These are phyloP conservation scores for Zaprionus inermis DNA, from an alignment of 1,140 invertebrate species.

Conservation along the genomic window DNA sequence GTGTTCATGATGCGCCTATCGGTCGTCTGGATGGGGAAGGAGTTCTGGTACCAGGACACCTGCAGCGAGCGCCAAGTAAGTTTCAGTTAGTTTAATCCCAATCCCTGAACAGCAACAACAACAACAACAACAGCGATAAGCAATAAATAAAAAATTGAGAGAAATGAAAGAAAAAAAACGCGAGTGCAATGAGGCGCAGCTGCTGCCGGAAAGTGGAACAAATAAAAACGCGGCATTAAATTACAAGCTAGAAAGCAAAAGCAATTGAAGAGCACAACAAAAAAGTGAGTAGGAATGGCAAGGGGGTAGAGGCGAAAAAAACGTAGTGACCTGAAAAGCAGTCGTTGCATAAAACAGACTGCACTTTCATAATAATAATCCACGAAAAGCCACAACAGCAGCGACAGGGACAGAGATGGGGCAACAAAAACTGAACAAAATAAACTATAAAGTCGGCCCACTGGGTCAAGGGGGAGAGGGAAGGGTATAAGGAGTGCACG, in stretches of 20 bases:
- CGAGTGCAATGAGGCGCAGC: neutral
- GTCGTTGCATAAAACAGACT: constrained; percentile 57
- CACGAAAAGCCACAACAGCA: constrained; percentile 61
- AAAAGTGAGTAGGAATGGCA: constrained; percentile 18
- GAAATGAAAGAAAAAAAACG: neutral
- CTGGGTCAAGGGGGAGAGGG: neutral
- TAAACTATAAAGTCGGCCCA: neutral
- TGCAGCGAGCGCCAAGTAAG: constrained; percentile 46
- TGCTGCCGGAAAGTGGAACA: constrained; percentile 45
- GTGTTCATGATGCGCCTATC: constrained; percentile 87
- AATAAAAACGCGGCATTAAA: constrained; percentile 54
- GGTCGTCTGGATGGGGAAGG: constrained; percentile 87
- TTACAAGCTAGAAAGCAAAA: constrained; percentile 54
- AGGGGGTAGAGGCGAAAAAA: constrained; percentile 33
- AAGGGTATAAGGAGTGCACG: constrained; percentile 28
- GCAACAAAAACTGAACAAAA: constrained; percentile 42
- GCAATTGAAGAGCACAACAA: constrained; percentile 40
- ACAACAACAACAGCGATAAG: neutral
- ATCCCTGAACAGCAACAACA: too few species aligned
- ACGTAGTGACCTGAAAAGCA: constrained; percentile 72
- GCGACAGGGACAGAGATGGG: constrained; percentile 12
- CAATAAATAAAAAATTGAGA: neutral
- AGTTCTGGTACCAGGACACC: constrained; percentile 89
- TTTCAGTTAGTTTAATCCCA: neutral
- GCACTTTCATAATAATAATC: constrained; percentile 60